Conservation (phyloP, 2,113 vertebrate genomes). For the Epinephelus lanceolatus region DNA sequence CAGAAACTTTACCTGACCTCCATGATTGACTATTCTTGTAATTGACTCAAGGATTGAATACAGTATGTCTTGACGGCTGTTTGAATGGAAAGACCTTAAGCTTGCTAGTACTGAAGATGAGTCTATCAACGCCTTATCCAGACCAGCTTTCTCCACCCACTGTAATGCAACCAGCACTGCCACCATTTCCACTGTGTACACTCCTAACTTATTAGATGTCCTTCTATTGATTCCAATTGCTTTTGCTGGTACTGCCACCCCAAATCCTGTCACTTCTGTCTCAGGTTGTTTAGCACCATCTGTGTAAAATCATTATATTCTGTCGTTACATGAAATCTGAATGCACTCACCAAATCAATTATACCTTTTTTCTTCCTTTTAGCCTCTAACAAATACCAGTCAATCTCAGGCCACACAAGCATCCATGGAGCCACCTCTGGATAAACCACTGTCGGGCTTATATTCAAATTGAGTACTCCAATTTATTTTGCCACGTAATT, state of each 20-base stretch:
- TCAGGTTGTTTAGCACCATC: too few species aligned
- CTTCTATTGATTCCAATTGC: not conserved
- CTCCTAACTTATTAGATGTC: not conserved
- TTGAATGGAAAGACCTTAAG: not conserved
- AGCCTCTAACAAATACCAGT: too few species aligned
- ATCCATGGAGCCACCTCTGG: too few species aligned
- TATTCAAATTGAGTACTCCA: too few species aligned
- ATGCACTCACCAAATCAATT: too few species aligned
- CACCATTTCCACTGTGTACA: not conserved
- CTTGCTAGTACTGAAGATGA: not conserved
- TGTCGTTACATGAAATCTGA: too few species aligned
- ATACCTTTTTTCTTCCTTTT: too few species aligned
- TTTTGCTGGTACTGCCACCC: not conserved
- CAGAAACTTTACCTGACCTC: too few species aligned
- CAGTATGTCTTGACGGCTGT: not conserved
- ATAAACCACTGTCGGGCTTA: too few species aligned
- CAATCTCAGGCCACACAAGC: not conserved
- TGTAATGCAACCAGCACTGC: not conserved
- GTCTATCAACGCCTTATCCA: not conserved
- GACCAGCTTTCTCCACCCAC: not conserved
- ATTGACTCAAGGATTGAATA: not conserved
- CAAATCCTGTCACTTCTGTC: too few species aligned
- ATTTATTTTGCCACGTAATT: too few species aligned
- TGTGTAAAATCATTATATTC: too few species aligned
- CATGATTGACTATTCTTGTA: not conserved